A percentile compares a stretch with the other conserved stretches of the same genome.
These are phyloP conservation scores for Drosophila subquinaria DNA, from an alignment of 2,888 invertebrate species.

Conservation along the genomic window DNA sequence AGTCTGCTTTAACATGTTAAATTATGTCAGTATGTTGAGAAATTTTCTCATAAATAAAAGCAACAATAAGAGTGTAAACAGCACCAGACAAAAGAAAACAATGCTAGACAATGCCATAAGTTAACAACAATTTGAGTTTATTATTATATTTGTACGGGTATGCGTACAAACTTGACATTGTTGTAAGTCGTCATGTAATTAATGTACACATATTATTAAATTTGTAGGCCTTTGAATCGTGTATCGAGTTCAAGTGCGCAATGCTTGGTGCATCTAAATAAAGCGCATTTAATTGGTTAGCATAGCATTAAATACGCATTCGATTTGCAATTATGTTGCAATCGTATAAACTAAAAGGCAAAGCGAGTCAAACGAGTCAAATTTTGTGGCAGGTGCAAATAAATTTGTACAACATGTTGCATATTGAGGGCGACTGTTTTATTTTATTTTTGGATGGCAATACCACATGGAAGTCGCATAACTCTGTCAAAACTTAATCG, in stretches of 20 bases:
- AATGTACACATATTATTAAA: constrained; percentile 44
- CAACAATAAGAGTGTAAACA: constrained; percentile 6
- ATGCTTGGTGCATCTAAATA: constrained; percentile 63
- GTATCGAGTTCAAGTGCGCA: constrained; percentile 72
- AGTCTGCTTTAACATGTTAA: constrained; percentile 16
- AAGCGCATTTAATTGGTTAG: constrained; percentile 73
- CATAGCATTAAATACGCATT: constrained; percentile 25
- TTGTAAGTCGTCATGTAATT: constrained; percentile 56
- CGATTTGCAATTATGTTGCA: constrained; percentile 26
- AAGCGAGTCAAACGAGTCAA: constrained; percentile 45
- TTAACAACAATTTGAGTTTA: constrained; percentile 53
- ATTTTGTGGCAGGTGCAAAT: constrained; percentile 21
- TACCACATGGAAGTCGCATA: constrained; percentile 27
- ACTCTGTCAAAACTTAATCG: not conserved
- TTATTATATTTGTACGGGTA: constrained; percentile 17
- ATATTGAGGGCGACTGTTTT: constrained; percentile 48
- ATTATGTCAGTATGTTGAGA: constrained; percentile 53
- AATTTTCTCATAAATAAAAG: constrained; percentile 42
- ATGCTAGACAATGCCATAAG: constrained; percentile 27
- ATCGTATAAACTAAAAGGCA: constrained; percentile 46
- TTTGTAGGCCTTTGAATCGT: constrained; percentile 16
- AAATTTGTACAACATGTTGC: constrained; percentile 10
- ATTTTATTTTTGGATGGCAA: constrained; percentile 32
- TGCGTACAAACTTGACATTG: constrained; percentile 71
- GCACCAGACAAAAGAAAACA: constrained; percentile 14